Evolutionary conservation across 92 coral and sea anemone species (phyloP), one percentile per base, ranked within the genome.

Genomic region (Meandrina meandrites): DNA sequence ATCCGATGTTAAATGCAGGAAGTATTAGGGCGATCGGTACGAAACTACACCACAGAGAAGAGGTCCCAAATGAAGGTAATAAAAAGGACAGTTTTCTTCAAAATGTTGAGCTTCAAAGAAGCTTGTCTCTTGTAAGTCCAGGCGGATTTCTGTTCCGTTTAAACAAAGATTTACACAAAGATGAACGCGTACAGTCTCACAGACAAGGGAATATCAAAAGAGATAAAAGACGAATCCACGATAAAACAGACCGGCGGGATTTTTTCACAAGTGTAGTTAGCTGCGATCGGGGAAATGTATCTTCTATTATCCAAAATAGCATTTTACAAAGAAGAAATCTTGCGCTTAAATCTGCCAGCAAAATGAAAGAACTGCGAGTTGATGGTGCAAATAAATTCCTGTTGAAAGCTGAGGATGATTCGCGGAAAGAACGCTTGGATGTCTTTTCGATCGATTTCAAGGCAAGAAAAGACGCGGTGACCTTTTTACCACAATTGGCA

Each of bases 91-190:
- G 83, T 60, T 85, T 76, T 45, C 22, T 45, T 9, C 47, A 85
- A 62, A 67, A 62, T 30, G 30, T 67, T 66, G 88, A 85, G 73
- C 82, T 77, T 21, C 78, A 47, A 21, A 45, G 82, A 48, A 28
- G 50, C 21, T 45, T 85, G 37, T 75, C 88, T 66, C 50, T 85
- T 3, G 88, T 40, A 32, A 76, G 88, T 53, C 88, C 88, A 18
- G 34, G 88, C 21, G 88, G 82, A 31, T 85, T 85, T 76, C 62
- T 85, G 45, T 85, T 85, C 80, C 76, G 77, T 64, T 77, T 85
- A 35, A 60, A 85, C 77, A 85, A 85, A 47, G 67, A 66, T 64
- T 85, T 48, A n/a, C 42, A 77, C 77, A 85, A 85, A 47, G 76
- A 66, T 14, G 75, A 36, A 11, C 34, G 76, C 47, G 34, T 31